Percentiles rank a stretch among this genome's conserved stretches.
Conservation (phyloP, 2,797 vertebrate species). For the Falco novaeseelandiae region DNA sequence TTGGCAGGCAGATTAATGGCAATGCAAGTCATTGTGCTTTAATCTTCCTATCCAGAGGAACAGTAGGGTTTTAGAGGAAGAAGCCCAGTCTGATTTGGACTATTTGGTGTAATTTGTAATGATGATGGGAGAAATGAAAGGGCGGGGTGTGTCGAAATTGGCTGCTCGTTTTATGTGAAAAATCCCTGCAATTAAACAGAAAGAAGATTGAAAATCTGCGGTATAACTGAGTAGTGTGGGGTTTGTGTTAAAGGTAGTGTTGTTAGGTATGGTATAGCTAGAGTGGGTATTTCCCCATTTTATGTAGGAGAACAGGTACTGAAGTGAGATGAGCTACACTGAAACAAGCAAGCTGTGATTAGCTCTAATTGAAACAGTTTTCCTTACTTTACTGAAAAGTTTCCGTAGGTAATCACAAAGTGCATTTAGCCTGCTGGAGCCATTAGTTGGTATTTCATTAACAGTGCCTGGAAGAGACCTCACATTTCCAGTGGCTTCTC, state of each 20-base stretch:
- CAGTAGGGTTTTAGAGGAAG: background rate
- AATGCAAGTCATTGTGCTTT: background rate
- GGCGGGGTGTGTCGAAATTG: background rate
- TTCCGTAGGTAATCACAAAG: constrained; percentile 69
- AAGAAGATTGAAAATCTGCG: background rate
- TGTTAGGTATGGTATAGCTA: background rate
- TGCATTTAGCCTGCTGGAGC: constrained; percentile 73
- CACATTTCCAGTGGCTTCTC: constrained; percentile 13
- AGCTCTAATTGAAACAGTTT: constrained; percentile 1
- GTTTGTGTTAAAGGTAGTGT: background rate
- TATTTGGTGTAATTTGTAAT: background rate
- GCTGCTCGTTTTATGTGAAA: background rate
- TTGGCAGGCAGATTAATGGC: background rate
- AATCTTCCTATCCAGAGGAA: background rate
- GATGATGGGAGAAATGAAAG: background rate
- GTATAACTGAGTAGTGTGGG: background rate
- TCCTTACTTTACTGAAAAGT: constrained; percentile 24
- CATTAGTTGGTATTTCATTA: constrained; percentile 35
- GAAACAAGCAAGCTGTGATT: background rate
- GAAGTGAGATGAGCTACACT: background rate
- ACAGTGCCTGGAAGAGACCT: constrained; percentile 67
- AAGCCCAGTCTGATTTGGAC: constrained; percentile 1
- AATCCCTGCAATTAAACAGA: background rate
- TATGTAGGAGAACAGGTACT: background rate
- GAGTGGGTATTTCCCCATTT: background rate